Evolutionary conservation across 2,797 vertebrate genomes (phyloP).

Genomic region (Neopelma chrysocephalum): DNA sequence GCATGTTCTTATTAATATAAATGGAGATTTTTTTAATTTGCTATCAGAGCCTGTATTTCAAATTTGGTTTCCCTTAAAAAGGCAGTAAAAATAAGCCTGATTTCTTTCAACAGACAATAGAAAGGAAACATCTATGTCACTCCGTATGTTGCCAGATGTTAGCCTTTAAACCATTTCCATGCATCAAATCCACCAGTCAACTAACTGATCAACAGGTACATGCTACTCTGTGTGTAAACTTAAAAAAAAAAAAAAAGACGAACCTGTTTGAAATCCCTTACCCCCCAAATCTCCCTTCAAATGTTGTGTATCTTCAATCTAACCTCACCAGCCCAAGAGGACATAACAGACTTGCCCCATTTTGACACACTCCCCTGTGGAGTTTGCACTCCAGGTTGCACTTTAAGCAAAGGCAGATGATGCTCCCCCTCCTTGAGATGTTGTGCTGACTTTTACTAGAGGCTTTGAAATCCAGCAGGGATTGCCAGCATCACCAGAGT

Average conservation of each 20-base stretch:
- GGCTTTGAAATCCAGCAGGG: not conserved
- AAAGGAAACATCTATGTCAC: not conserved
- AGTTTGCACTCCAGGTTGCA: not conserved
- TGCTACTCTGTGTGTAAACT: not conserved
- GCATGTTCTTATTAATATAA: not conserved
- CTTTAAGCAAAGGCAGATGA: not conserved
- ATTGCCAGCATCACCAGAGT: not conserved
- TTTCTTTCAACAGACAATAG: not conserved
- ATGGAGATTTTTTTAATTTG: not conserved
- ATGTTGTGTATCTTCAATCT: not conserved
- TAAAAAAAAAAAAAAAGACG: not conserved
- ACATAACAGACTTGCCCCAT: not conserved
- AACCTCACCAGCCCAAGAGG: not conserved
- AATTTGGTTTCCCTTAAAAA: not conserved
- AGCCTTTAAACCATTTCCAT: not conserved
- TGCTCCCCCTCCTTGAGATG: not conserved
- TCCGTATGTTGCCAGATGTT: not conserved
- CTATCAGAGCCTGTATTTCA: not conserved
- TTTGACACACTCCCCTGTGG: not conserved
- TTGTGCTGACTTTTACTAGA: not conserved
- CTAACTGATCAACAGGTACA: not conserved
- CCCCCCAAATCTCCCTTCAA: not conserved
- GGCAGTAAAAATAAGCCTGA: not conserved
- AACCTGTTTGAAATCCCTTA: not conserved
- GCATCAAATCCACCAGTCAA: not conserved